Conservation (phyloP, 2,797 vertebrate species). For the Salarias fasciatus region DNA sequence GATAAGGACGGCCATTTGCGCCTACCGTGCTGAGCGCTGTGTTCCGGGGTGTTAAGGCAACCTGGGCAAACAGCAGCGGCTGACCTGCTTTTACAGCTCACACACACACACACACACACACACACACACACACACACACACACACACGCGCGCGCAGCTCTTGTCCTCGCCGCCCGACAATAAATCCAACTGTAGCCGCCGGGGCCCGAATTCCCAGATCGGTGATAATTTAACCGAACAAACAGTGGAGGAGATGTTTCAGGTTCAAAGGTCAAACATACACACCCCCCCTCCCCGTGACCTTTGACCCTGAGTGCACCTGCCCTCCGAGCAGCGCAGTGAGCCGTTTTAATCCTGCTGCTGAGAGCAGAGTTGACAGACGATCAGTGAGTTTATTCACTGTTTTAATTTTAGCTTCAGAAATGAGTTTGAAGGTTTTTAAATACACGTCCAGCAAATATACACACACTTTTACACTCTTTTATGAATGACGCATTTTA, state of each 20-base stretch:
- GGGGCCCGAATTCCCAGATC: neutral
- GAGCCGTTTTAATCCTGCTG: too few species aligned
- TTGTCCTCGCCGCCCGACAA: neutral
- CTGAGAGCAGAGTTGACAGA: too few species aligned
- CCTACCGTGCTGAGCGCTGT: slow-evolving; percentile 75
- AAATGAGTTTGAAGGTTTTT: too few species aligned
- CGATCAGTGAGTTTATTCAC: too few species aligned
- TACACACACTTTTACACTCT: too few species aligned
- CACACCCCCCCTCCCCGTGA: too few species aligned
- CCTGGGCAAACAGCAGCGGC: slow-evolving; percentile 69
- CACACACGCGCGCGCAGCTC: neutral
- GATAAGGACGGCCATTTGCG: slow-evolving; percentile 77
- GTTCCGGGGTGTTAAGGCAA: slow-evolving; percentile 72
- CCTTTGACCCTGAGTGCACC: slow-evolving; percentile 14
- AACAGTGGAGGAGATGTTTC: neutral
- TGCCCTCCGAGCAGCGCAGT: slow-evolving; percentile 3
- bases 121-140: neutral
- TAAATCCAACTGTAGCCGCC: slow-evolving; percentile 21
- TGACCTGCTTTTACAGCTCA: slow-evolving; percentile 72
- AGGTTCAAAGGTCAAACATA: too few species aligned
- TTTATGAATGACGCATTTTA: too few species aligned
- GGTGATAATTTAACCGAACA: neutral
- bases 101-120: slow-evolving; percentile 17
- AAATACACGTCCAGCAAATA: too few species aligned
- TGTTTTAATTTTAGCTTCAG: too few species aligned